Evolutionary conservation across 1,140 invertebrate species (phyloP).

Genomic region (Tribolium madens): DNA sequence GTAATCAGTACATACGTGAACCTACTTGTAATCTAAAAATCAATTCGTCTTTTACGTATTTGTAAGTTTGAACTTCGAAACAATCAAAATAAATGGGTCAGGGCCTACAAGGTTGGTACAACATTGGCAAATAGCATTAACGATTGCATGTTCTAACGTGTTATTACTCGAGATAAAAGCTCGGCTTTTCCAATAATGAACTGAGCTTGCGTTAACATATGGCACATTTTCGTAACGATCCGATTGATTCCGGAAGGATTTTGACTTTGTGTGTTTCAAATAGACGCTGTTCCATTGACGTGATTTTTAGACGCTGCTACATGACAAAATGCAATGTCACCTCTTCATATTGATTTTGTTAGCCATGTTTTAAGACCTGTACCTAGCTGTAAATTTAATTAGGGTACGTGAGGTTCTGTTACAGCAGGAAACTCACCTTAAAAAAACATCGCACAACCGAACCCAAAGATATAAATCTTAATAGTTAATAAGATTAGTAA

Average conservation of each 20-base stretch:
- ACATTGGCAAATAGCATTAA: constrained; percentile 16
- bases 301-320: constrained; percentile 9
- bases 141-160: constrained; percentile 20
- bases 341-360: constrained; percentile 19
- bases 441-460: constrained; percentile 1
- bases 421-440: not conserved
- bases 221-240: not conserved
- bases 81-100: constrained; percentile 21
- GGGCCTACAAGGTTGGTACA: constrained; percentile 3
- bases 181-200: constrained; percentile 27
- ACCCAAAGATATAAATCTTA: constrained; percentile 7
- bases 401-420: not conserved
- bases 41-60: not conserved
- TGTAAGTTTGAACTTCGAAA: not conserved
- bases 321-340: constrained; percentile 21
- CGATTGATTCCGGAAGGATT: constrained; percentile 16
- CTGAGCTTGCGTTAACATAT: constrained; percentile 16
- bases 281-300: constrained; percentile 12
- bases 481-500: constrained; percentile 15
- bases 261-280: not conserved
- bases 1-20: not conserved
- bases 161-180: constrained; percentile 19
- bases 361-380: constrained; percentile 16
- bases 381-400: not conserved
- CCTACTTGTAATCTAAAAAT: not conserved